A percentile compares a stretch with the other conserved stretches of the same genome.
phyloP scores from a whole-genome alignment of 2,797 vertebrate genomes.

The Cyclopterus lumpus region DNA sequence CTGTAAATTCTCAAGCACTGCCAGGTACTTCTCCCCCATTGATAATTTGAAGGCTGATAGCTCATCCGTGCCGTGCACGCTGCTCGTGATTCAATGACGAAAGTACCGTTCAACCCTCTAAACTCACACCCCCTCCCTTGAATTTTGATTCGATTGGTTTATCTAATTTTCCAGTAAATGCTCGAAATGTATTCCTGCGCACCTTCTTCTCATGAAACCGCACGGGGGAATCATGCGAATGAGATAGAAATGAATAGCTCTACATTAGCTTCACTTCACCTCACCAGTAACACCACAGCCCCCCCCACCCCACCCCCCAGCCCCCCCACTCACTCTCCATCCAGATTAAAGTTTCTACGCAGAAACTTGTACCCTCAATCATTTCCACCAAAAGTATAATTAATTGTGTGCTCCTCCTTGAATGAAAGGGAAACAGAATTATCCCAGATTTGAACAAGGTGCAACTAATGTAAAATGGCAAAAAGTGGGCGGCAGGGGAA shows the following conservation, averaged over 20 bases:
- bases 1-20: constrained; percentile 66
- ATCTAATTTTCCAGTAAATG: constrained; percentile 85
- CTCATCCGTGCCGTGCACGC: constrained; percentile 65
- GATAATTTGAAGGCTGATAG: constrained; percentile 77
- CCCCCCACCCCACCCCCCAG: neutral
- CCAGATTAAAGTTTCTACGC: constrained; percentile 58
- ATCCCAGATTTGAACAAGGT: constrained; percentile 49
- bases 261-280: constrained; percentile 71
- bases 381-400: constrained; percentile 41
- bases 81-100: constrained; percentile 68
- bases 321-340: constrained; percentile 22
- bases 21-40: constrained; percentile 70
- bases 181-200: constrained; percentile 82
- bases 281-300: constrained; percentile 36
- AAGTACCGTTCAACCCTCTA: constrained; percentile 66
- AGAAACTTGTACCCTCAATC: constrained; percentile 51
- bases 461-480: constrained; percentile 41
- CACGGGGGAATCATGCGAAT: constrained; percentile 74
- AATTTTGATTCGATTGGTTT: constrained; percentile 82
- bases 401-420: constrained; percentile 47
- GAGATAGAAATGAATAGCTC: constrained; percentile 78
- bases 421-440: constrained; percentile 51
- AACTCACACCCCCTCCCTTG: constrained; percentile 63
- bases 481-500: constrained; percentile 12
- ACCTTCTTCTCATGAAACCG: constrained; percentile 72